These are phyloP conservation scores for Drosophila auraria DNA, from an alignment of 1,140 invertebrate genomes.

Conservation along the genomic window DNA sequence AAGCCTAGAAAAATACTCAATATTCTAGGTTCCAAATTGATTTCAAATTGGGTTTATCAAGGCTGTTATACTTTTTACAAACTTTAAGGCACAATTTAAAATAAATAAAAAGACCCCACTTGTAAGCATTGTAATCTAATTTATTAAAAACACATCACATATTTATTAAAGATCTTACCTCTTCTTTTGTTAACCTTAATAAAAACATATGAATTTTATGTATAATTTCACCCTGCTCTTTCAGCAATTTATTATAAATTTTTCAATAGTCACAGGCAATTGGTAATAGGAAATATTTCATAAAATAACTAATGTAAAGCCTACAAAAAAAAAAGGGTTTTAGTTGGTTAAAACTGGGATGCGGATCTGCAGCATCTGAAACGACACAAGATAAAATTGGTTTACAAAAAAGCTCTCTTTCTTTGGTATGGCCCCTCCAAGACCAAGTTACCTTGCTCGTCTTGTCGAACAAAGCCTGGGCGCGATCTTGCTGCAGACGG, in stretches of 20 bases:
- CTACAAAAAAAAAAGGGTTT: background rate
- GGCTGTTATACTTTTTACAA: too few species aligned
- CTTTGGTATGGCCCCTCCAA: too few species aligned
- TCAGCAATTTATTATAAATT: conserved; percentile 15
- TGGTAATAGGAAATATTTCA: background rate
- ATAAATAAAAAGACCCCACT: too few species aligned
- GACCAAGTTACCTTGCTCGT: conserved; percentile 70
- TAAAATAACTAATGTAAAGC: conserved; percentile 1
- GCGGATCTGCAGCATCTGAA: conserved; percentile 81
- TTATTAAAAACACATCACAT: too few species aligned
- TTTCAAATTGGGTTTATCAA: too few species aligned
- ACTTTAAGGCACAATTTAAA: too few species aligned
- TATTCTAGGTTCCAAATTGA: too few species aligned
- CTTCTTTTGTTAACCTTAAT: background rate
- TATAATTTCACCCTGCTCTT: background rate
- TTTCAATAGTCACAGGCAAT: conserved; percentile 6
- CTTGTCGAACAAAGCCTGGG: conserved; percentile 88
- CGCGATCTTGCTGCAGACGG: conserved; percentile 87
- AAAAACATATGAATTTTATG: too few species aligned
- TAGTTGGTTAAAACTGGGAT: conserved; percentile 58
- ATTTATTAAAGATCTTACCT: background rate
- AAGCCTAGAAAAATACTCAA: too few species aligned
- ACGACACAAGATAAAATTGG: conserved; percentile 1
- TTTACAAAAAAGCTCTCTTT: too few species aligned
- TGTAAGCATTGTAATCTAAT: too few species aligned